These are phyloP conservation scores for Clostera curtula DNA, from an alignment of 2,888 invertebrate genomes.

Conservation along the genomic window DNA sequence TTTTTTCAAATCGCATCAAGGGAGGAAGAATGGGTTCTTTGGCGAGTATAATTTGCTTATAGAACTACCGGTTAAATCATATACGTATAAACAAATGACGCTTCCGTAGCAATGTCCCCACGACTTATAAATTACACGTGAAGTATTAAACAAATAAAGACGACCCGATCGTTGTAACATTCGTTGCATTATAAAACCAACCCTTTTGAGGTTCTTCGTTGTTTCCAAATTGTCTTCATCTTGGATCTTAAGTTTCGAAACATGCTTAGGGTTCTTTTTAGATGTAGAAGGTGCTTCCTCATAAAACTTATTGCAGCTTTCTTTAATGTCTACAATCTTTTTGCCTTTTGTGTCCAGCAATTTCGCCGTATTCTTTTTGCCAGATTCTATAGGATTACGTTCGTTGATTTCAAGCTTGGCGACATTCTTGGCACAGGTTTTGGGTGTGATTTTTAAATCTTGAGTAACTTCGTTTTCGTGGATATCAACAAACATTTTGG, in stretches of 20 bases:
- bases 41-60: too few relatives aligned
- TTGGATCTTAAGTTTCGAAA: constrained; percentile 19
- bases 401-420: too few relatives aligned
- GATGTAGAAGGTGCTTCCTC: constrained; percentile 25
- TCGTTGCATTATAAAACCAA: constrained; percentile 25
- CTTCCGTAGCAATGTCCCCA: too few relatives aligned
- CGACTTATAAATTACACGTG: too few relatives aligned
- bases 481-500: constrained; percentile 11
- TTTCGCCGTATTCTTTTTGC: background rate
- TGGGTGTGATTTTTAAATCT: too few relatives aligned
- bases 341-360: constrained; percentile 23
- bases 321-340: constrained; percentile 44
- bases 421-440: too few relatives aligned
- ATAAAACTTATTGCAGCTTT: constrained; percentile 36
- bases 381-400: too few relatives aligned
- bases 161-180: too few relatives aligned
- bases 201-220: constrained; percentile 58
- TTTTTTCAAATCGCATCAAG: too few relatives aligned
- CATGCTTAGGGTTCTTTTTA: constrained; percentile 20
- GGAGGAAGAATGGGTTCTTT: too few relatives aligned
- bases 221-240: constrained; percentile 24
- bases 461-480: constrained; percentile 11
- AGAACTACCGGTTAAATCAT: background rate
- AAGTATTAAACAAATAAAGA: too few relatives aligned
- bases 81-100: background rate